phyloP scores from a whole-genome alignment of 2,888 invertebrate species.

The Cerceris rybyensis region DNA sequence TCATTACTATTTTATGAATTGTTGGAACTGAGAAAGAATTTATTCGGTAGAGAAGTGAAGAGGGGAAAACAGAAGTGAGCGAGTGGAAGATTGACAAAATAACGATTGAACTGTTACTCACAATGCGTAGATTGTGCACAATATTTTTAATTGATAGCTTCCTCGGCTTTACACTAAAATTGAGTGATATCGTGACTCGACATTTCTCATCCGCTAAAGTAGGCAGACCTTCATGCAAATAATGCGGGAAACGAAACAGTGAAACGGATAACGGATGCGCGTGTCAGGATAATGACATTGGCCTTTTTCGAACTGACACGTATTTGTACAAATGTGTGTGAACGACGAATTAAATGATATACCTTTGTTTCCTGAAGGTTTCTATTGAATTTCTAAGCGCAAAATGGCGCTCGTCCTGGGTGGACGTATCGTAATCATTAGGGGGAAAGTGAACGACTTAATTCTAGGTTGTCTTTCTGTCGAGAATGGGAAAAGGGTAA shows the following conservation, averaged over 20 bases:
- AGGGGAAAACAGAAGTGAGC: too few species aligned
- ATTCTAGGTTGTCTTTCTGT: conserved; percentile 74
- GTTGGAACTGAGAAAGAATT: too few species aligned
- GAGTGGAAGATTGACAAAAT: too few species aligned
- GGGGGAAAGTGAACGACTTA: conserved; percentile 65
- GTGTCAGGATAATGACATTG: conserved; percentile 65
- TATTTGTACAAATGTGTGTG: conserved; percentile 14
- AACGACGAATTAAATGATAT: conserved; percentile 55
- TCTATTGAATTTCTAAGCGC: conserved; percentile 71
- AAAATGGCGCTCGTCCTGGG: conserved; percentile 64
- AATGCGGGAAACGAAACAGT: conserved; percentile 41
- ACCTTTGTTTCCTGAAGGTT: conserved; percentile 67
- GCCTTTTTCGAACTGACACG: conserved; percentile 32
- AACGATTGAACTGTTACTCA: too few species aligned
- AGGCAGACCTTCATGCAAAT: conserved; percentile 20
- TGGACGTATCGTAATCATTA: conserved; percentile 50
- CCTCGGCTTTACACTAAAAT: background rate
- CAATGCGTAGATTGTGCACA: background rate
- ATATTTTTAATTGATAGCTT: background rate
- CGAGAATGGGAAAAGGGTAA: conserved; percentile 61
- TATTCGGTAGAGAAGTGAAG: too few species aligned
- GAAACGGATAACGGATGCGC: conserved; percentile 66
- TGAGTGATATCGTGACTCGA: background rate
- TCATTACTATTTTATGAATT: too few species aligned
- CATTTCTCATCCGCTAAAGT: background rate